Conservation (phyloP, 2,888 invertebrate genomes). For the Sepiola atlantica region DNA sequence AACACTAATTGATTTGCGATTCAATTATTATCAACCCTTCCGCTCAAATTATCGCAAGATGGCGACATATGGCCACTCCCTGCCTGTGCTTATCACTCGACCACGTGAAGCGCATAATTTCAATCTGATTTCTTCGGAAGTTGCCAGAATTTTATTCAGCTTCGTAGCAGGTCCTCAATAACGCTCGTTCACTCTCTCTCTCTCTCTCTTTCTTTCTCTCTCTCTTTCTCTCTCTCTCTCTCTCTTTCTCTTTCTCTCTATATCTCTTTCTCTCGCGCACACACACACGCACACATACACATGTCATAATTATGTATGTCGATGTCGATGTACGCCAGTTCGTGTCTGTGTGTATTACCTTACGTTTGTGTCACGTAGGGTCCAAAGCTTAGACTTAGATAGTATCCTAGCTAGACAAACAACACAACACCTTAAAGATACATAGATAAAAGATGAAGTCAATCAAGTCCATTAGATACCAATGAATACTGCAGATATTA, state of each 20-base stretch:
- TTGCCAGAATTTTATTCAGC: constrained; percentile 4
- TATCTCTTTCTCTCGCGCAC: too few species aligned
- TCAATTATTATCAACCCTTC: neutral
- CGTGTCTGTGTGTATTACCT: neutral
- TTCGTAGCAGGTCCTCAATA: neutral
- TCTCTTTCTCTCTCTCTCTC: too few species aligned
- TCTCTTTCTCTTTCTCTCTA: too few species aligned
- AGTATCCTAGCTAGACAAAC: too few species aligned
- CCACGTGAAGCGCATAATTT: neutral
- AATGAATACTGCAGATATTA: too few species aligned
- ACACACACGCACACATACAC: too few species aligned
- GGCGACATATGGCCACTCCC: neutral
- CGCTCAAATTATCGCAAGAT: neutral
- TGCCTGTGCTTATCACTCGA: neutral
- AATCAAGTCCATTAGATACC: too few species aligned
- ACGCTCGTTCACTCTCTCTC: neutral
- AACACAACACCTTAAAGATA: too few species aligned
- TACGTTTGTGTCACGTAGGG: too few species aligned
- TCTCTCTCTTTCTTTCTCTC: too few species aligned
- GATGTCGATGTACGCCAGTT: neutral
- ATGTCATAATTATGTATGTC: neutral
- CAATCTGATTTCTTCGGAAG: neutral
- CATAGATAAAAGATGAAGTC: too few species aligned
- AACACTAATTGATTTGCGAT: constrained; percentile 10
- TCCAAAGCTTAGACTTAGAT: too few species aligned